A percentile compares a stretch with the other conserved stretches of the same genome.
These are phyloP conservation scores for Plemyria rubiginata DNA, from an alignment of 2,888 invertebrate species.

Conservation along the genomic window DNA sequence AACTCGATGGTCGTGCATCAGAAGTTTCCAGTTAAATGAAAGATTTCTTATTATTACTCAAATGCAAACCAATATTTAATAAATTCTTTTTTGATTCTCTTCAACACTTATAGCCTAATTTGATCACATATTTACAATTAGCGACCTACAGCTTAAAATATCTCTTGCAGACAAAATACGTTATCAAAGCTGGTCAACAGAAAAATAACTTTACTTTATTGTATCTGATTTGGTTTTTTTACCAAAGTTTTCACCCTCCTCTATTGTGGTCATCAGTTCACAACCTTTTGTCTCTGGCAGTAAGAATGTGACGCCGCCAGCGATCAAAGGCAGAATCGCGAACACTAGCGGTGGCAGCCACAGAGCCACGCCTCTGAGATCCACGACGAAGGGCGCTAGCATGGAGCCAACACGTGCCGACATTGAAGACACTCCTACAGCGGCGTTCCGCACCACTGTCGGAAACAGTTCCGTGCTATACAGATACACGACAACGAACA, in stretches of 20 bases:
- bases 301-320: slow-evolving; percentile 80
- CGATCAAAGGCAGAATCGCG: slow-evolving; percentile 87
- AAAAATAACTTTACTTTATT: slow-evolving; percentile 6
- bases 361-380: slow-evolving; percentile 71
- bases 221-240: slow-evolving; percentile 46
- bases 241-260: slow-evolving; percentile 89
- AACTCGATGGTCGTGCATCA: background rate
- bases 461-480: slow-evolving; percentile 95
- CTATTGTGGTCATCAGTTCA: slow-evolving; percentile 90
- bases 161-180: slow-evolving; percentile 2
- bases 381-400: slow-evolving; percentile 92
- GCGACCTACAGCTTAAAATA: background rate
- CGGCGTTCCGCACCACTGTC: slow-evolving; percentile 94
- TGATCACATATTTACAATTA: background rate
- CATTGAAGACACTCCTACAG: slow-evolving; percentile 95
- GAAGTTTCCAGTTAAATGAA: background rate
- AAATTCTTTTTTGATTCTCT: background rate
- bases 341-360: slow-evolving; percentile 90
- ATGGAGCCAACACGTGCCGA: slow-evolving; percentile 94
- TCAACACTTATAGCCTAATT: background rate
- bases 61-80: no score
- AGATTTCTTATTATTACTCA: no score
- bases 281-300: slow-evolving; percentile 92
- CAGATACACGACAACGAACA: slow-evolving; percentile 93
- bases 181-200: background rate